A percentile compares a stretch with the other conserved stretches of the same genome.
phyloP scores from a whole-genome alignment of 2,888 invertebrate genomes.

The Colostygia pectinataria region DNA sequence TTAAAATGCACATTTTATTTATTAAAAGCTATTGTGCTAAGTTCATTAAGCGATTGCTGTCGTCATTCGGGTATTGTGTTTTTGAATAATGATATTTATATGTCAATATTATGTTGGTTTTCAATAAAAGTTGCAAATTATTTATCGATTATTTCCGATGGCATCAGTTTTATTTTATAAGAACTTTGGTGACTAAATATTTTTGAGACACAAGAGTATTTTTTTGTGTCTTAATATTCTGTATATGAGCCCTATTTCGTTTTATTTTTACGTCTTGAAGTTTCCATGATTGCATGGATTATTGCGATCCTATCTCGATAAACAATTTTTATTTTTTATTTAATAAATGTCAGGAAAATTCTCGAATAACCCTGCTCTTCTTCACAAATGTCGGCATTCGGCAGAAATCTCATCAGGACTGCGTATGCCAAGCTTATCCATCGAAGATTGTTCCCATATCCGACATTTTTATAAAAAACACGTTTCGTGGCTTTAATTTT shows the following conservation, averaged over 20 bases:
- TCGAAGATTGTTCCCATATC: constrained; percentile 79
- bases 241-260: too few species aligned
- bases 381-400: constrained; percentile 38
- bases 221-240: too few species aligned
- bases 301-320: too few species aligned
- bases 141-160: neutral
- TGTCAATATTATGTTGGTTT: constrained; percentile 21
- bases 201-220: too few species aligned
- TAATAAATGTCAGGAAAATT: constrained; percentile 11
- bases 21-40: constrained; percentile 75
- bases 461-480: constrained; percentile 82
- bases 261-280: too few species aligned
- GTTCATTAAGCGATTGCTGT: constrained; percentile 75
- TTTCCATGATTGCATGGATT: too few species aligned
- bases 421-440: constrained; percentile 65
- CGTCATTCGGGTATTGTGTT: constrained; percentile 51
- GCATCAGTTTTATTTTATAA: neutral
- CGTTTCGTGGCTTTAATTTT: constrained; percentile 84
- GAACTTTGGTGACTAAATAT: neutral
- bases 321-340: too few species aligned
- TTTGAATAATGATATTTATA: constrained; percentile 41
- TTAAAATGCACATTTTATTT: constrained; percentile 78
- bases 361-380: constrained; percentile 32
- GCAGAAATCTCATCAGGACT: constrained; percentile 49
- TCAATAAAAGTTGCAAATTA: neutral